Evolutionary conservation across 2,888 invertebrate genomes (phyloP).

Genomic region (Drosophila paramelanica): DNA sequence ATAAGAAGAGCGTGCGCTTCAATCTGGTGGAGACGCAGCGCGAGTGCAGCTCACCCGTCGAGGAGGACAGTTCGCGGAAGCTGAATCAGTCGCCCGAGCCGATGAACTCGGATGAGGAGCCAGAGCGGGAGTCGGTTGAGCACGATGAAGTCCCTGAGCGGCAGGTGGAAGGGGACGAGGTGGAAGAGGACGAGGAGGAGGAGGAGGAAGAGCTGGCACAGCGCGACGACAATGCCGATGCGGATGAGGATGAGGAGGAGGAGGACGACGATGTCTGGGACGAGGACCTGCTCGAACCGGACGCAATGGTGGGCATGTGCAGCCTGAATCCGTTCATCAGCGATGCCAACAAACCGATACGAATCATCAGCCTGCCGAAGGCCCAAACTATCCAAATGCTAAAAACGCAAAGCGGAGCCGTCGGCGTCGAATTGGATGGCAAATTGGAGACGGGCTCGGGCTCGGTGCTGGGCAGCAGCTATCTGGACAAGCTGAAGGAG

Average conservation of each 20-base stretch:
- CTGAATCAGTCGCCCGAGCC: constrained; percentile 79
- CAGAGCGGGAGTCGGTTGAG: constrained; percentile 67
- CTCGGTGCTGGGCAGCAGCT: constrained; percentile 59
- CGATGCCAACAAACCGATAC: constrained; percentile 84
- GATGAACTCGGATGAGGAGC: constrained; percentile 62
- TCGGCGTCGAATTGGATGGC: constrained; percentile 42
- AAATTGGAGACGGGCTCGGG: constrained; percentile 12
- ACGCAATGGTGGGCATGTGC: constrained; percentile 72
- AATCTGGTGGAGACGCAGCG: constrained; percentile 85
- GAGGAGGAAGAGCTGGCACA: constrained; percentile 77
- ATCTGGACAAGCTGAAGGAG: constrained; percentile 81
- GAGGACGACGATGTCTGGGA: constrained; percentile 76
- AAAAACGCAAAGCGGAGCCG: constrained; percentile 64
- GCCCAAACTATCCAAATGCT: constrained; percentile 80
- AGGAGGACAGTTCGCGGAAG: constrained; percentile 71
- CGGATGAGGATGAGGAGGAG: constrained; percentile 55
- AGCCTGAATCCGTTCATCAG: constrained; percentile 77
- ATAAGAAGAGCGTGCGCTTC: constrained; percentile 91
- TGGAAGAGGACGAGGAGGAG: constrained; percentile 68
- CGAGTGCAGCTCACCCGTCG: constrained; percentile 71
- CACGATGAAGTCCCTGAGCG: constrained; percentile 76
- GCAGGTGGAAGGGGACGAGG: constrained; percentile 72
- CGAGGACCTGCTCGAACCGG: constrained; percentile 70
- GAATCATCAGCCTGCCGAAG: constrained; percentile 83
- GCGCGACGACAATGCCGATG: constrained; percentile 54